phyloP scores from a whole-genome alignment of 2,113 vertebrate species.

The Toxotes chatareus region DNA sequence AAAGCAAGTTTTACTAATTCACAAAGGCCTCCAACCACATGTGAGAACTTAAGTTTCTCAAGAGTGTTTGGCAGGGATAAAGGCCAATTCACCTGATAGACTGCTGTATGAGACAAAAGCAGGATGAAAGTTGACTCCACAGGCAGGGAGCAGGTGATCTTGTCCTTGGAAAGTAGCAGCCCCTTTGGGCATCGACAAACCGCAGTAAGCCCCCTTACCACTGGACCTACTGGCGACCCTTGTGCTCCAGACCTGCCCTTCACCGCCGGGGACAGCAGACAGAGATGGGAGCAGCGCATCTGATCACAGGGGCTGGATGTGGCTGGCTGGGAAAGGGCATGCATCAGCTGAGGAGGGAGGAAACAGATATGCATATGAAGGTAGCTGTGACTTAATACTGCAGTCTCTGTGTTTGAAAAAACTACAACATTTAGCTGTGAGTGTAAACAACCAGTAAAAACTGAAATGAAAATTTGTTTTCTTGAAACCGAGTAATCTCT shows the following conservation, averaged over 20 bases:
- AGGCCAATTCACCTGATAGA: conserved; percentile 85
- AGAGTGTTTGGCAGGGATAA: no score
- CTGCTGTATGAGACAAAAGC: conserved; percentile 74
- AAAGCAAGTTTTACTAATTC: background rate
- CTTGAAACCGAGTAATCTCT: no score
- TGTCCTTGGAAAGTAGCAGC: conserved; percentile 83
- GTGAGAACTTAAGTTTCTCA: no score
- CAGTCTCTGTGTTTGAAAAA: no score
- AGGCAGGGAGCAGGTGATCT: conserved; percentile 81
- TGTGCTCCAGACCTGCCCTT: background rate
- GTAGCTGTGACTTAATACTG: no score
- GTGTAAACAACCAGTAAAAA: no score
- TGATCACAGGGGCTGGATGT: conserved; percentile 82
- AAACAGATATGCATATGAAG: background rate
- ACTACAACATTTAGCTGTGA: no score
- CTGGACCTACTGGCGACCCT: background rate
- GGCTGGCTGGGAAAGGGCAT: conserved; percentile 81
- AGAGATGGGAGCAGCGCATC: conserved; percentile 87
- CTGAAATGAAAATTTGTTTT: no score
- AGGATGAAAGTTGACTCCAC: conserved; percentile 85
- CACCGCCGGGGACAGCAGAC: conserved; percentile 82
- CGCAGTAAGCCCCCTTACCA: conserved; percentile 45
- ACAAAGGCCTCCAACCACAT: no score
- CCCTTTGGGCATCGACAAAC: conserved; percentile 86
- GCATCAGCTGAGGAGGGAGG: conserved; percentile 73